Base-by-base conservation (phyloP, 2,113 vertebrate genomes). In the Hippocampus abdominalis region DNA sequence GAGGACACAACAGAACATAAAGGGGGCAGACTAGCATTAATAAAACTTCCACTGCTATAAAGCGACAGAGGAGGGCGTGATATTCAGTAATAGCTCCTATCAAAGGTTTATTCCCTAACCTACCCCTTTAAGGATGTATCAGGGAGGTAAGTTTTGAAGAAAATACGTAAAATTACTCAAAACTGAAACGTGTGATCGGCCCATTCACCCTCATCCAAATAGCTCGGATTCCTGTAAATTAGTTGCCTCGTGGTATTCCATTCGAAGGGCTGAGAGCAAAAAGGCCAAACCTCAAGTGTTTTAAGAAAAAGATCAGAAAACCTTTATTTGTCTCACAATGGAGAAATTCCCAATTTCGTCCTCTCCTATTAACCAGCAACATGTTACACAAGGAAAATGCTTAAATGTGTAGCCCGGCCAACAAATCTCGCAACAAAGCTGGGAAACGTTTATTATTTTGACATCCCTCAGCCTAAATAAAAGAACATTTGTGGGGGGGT, bases 371-470 rank as follows among this genome's bases (percentile, higher is more conserved):
- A 74, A 83, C 74, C 56, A 73, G 63, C 65, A 70, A 66, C 60
- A 60, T 85, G 79, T 80, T 78, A 86, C 39, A 12, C 51, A 69
- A 64, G 27, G 75, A 66, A 78, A 85, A 89, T 86, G 76, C 76
- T 75, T 64, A 69, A 62, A 80, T 74, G 54, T 44, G 77, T 64
- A 39, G 48, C 40, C 0, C 32, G 49, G 82, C 85, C 84, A 86
- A 83, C 70, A 84, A 76, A 76, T 74, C 75, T 77, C 64, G 80
- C 80, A 83, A 83, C 80, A 81, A 76, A 81, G 78, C 75, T 70
- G 78, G 29, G 72, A 74, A 57, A 75, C 79, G 59, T 82, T 78
- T 77, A 86, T 83, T 77, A 80, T 83, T 79, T 70, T 59, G 66
- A 87, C 75, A 79, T 80, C 77, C 74, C 27, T 51, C 23, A 44